Base-by-base conservation (phyloP, 2,888 invertebrate genomes). In the Pheosia tremula region DNA sequence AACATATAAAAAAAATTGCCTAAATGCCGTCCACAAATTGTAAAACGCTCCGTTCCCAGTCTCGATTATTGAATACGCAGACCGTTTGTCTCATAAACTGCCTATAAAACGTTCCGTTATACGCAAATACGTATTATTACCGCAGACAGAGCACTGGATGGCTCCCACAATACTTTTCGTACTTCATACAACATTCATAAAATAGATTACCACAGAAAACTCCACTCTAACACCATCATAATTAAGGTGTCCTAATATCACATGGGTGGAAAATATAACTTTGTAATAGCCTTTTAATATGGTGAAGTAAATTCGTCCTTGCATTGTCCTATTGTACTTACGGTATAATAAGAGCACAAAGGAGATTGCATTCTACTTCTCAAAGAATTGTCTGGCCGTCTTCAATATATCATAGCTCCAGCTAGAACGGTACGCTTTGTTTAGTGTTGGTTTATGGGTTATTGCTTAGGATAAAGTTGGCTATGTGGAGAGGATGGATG, bases 251-350 rank as follows among this genome's bases (percentile, higher is more conserved):
- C 45, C 4, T 6, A n/a, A 45, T 3, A 0, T 5, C 0, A 56
- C 0, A 47, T n/a, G 5, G 7, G 0, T 47, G 36, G 60, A 56
- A 61, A 45, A 61, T 53, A 6, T 58, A 74, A 56, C 10, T 58
- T 69, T 57, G 75, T 89, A 90, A 91, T 89, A 87, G 88, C 82
- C 75, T 86, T 91, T 91, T 91, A 91, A 91, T 91, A 85, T 83
- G 85, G 85, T 84, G 88, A 86, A 86, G 85, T 83, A 88, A 89
- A 89, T 83, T 85, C 89, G 90, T 89, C 92, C 92, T 91, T 92
- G 90, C 87, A 81, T 91, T 91, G 91, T 91, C 78, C 89, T 74
- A 90, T 92, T 91, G 91, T 90, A 73, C 81, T 80, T 72, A 71
- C 24, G 24, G 24, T 24, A 74, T 79, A 84, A 85, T 79, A 80